phyloP scores from a whole-genome alignment of 2,113 vertebrate genomes.

The Pelecanus crispus region DNA sequence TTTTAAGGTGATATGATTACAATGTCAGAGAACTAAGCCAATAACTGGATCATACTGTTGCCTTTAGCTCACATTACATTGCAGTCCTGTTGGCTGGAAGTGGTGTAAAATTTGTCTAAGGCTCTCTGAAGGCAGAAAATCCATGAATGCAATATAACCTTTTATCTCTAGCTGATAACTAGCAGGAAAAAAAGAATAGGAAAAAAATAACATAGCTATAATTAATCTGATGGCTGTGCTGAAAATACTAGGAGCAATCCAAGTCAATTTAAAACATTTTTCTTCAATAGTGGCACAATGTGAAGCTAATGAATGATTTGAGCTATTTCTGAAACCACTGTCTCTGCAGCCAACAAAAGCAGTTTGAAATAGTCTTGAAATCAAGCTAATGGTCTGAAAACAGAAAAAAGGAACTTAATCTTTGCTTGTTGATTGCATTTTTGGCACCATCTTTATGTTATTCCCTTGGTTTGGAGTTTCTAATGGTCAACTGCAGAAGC shows the following conservation, averaged over 20 bases:
- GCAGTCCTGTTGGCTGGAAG: neutral
- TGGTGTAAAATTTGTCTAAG: neutral
- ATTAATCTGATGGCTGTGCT: slow-evolving; percentile 27
- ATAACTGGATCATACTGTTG: neutral
- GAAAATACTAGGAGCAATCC: neutral
- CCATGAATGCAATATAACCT: neutral
- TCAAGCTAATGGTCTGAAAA: neutral
- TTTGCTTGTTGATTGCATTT: neutral
- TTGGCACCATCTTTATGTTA: neutral
- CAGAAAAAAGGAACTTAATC: neutral
- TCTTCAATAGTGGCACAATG: neutral
- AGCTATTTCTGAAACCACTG: slow-evolving; percentile 11
- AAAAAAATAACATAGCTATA: neutral
- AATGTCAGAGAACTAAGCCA: neutral
- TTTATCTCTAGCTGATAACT: neutral
- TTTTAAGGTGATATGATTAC: neutral
- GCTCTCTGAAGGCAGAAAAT: neutral
- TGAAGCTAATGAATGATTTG: neutral
- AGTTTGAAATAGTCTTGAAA: neutral
- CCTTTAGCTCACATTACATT: neutral
- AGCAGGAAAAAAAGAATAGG: neutral
- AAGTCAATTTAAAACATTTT: slow-evolving; percentile 5
- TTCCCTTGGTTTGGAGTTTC: neutral
- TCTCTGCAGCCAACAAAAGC: neutral
- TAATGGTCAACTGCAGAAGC: neutral